phyloP scores from a whole-genome alignment of 2,797 vertebrate genomes.

The Esox masquinongy region DNA sequence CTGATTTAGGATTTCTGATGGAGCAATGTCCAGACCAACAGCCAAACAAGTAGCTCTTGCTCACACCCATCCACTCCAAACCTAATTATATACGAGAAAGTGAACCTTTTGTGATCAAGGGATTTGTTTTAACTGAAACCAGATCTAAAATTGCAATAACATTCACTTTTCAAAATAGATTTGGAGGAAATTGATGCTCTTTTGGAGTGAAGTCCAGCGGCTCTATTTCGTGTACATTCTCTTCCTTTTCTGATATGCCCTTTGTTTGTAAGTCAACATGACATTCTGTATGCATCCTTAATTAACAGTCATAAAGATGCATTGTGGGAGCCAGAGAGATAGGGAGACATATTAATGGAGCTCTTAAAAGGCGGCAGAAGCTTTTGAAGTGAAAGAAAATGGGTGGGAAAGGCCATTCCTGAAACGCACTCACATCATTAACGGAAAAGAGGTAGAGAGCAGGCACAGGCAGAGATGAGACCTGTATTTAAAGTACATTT shows the following conservation, averaged over 20 bases:
- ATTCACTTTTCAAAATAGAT: slow-evolving; percentile 57
- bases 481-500: background rate
- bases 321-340: slow-evolving; percentile 45
- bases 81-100: slow-evolving; percentile 35
- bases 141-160: slow-evolving; percentile 32
- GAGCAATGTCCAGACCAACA: background rate
- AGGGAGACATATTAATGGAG: slow-evolving; percentile 61
- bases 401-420: slow-evolving; percentile 42
- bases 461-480: slow-evolving; percentile 20
- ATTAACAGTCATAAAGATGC: slow-evolving; percentile 60
- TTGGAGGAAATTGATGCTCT: slow-evolving; percentile 56
- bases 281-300: slow-evolving; percentile 46
- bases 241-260: slow-evolving; percentile 14
- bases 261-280: slow-evolving; percentile 52
- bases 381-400: slow-evolving; percentile 55
- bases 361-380: slow-evolving; percentile 52
- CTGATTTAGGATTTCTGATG: background rate
- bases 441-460: slow-evolving; percentile 37
- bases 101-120: slow-evolving; percentile 32
- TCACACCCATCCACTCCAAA: background rate
- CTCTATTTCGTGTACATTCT: background rate
- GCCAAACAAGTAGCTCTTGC: background rate
- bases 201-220: background rate
- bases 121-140: slow-evolving; percentile 35
- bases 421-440: slow-evolving; percentile 48